These are phyloP conservation scores for Myrmecophaga tridactyla DNA, from an alignment of 2,113 vertebrate species.

Conservation along the genomic window DNA sequence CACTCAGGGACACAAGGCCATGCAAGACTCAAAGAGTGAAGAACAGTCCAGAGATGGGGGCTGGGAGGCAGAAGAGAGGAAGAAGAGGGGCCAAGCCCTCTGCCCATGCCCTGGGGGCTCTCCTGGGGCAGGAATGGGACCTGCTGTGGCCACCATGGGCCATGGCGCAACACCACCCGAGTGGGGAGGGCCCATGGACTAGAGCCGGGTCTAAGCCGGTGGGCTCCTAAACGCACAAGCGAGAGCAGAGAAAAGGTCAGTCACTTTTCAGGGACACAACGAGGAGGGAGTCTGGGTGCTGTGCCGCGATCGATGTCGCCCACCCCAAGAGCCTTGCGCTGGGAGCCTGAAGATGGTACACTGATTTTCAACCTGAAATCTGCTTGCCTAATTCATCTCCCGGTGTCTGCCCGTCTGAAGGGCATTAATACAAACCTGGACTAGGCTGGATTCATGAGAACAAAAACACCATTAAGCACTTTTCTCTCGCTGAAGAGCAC, in stretches of 20 bases:
- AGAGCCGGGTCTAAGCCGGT: not conserved
- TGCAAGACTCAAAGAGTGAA: not conserved
- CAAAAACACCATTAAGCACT: not conserved
- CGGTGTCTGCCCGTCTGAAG: accelerated
- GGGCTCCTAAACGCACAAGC: not conserved
- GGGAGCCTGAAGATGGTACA: not conserved
- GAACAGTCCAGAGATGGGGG: accelerated
- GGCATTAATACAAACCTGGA: not conserved
- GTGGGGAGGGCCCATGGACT: not conserved
- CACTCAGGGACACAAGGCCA: not conserved
- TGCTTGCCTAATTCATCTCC: not conserved
- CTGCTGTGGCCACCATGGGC: accelerated
- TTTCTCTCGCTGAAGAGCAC: not conserved
- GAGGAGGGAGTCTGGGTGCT: accelerated
- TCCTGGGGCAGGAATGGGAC: not conserved
- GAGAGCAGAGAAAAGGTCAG: not conserved
- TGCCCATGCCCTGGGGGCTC: accelerated
- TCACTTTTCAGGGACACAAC: not conserved
- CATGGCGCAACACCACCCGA: too few species aligned
- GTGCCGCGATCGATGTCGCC: not conserved
- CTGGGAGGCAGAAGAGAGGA: not conserved
- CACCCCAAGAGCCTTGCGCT: not conserved
- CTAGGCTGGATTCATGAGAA: accelerated
- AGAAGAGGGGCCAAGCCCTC: not conserved
- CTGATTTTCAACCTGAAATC: too few species aligned